Evolutionary conservation across 1,140 invertebrate species (phyloP).

Genomic region (Helicoverpa zea): DNA sequence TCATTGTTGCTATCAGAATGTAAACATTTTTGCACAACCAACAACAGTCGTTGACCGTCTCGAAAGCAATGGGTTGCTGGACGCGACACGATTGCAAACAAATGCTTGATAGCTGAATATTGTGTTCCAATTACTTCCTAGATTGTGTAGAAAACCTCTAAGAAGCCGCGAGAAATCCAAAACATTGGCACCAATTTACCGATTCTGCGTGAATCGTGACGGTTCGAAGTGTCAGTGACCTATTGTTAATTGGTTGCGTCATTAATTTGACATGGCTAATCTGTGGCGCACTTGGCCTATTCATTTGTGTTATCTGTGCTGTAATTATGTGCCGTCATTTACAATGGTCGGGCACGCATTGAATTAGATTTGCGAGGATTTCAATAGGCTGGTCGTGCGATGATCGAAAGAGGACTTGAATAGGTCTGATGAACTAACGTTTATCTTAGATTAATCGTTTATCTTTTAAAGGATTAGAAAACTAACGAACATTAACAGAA

Average conservation of each 20-base stretch:
- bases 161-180: constrained; percentile 8
- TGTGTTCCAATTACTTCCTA: constrained; percentile 34
- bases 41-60: not conserved
- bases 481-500: too few species aligned
- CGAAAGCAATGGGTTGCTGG: constrained; percentile 6
- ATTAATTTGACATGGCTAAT: constrained; percentile 10
- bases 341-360: not conserved
- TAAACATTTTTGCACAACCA: constrained; percentile 3
- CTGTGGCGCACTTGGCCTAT: constrained; percentile 22
- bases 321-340: constrained; percentile 12
- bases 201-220: not conserved
- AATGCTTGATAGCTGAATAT: not conserved
- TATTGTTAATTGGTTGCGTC: constrained; percentile 35
- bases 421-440: not conserved
- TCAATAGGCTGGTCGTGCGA: constrained; percentile 17
- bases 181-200: constrained; percentile 1
- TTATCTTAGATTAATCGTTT: too few species aligned
- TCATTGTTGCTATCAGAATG: constrained; percentile 23
- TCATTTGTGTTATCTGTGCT: constrained; percentile 1
- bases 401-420: not conserved
- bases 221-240: not conserved
- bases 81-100: constrained; percentile 9
- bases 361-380: constrained; percentile 14
- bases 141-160: not conserved
- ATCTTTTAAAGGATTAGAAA: too few species aligned